Evolutionary conservation across 2,113 vertebrate genomes (phyloP).

Genomic region (Panurus biarmicus): DNA sequence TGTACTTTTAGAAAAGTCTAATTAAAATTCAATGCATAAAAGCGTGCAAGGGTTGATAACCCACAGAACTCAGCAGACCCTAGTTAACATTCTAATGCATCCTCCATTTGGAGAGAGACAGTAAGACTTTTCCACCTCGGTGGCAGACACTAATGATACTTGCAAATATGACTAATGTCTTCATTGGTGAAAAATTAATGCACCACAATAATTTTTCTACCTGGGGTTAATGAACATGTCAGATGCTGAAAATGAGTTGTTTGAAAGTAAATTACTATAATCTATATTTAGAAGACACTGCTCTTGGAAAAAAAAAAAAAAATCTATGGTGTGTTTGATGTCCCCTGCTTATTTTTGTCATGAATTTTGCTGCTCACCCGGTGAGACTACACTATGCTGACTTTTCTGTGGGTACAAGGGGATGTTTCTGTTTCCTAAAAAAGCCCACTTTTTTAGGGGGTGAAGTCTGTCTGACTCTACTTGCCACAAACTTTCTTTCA

Average conservation of each 20-base stretch:
- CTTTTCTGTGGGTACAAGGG: not conserved
- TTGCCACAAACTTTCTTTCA: not conserved
- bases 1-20: slow-evolving; percentile 58
- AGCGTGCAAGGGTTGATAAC: slow-evolving; percentile 53
- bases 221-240: slow-evolving; percentile 94
- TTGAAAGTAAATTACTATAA: slow-evolving; percentile 93
- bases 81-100: slow-evolving; percentile 71
- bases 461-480: not conserved
- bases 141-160: slow-evolving; percentile 81
- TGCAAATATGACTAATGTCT: slow-evolving; percentile 89
- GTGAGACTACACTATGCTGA: not conserved
- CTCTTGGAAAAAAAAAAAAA: slow-evolving; percentile 9
- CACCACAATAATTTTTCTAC: slow-evolving; percentile 83
- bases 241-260: slow-evolving; percentile 93
- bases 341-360: slow-evolving; percentile 41
- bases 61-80: slow-evolving; percentile 53
- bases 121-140: slow-evolving; percentile 71
- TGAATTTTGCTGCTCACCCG: not conserved
- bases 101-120: slow-evolving; percentile 69
- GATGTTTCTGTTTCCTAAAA: not conserved
- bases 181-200: slow-evolving; percentile 90
- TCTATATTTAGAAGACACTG: slow-evolving; percentile 88
- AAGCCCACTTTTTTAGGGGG: not conserved
- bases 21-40: slow-evolving; percentile 69
- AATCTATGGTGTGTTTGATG: slow-evolving; percentile 33